Conservation (phyloP, 2,797 vertebrate species). For the Protonibea diacanthus region DNA sequence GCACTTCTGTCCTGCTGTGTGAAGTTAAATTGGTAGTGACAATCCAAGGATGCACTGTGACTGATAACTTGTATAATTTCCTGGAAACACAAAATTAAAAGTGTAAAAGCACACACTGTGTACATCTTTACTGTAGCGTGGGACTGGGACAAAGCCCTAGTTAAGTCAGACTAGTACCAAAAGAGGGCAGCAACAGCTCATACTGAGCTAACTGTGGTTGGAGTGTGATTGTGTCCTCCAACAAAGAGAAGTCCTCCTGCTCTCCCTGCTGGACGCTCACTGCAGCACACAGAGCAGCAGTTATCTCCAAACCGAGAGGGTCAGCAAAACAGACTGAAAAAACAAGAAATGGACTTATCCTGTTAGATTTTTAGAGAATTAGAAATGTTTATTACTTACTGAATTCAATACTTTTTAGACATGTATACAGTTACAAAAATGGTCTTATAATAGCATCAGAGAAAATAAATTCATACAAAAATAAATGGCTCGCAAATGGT, state of each 20-base stretch:
- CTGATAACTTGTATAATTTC: not conserved
- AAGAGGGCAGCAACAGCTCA: constrained; percentile 50
- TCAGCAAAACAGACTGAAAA: not conserved
- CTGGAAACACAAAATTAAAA: not conserved
- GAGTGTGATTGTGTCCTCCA: not conserved
- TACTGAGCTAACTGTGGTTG: not conserved
- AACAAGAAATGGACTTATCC: not conserved
- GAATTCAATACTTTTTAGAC: constrained; percentile 70
- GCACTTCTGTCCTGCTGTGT: not conserved
- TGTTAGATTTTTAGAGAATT: constrained; percentile 62
- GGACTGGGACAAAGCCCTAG: not conserved
- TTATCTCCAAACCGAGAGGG: not conserved
- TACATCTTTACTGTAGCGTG: not conserved
- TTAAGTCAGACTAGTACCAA: constrained; percentile 18
- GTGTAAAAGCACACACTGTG: not conserved
- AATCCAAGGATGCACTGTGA: not conserved
- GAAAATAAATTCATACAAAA: constrained; percentile 80
- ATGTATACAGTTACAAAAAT: constrained; percentile 72
- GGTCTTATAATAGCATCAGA: constrained; percentile 54
- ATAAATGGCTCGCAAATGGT: constrained; percentile 80
- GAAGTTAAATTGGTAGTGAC: not conserved
- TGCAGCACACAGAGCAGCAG: constrained; percentile 27
- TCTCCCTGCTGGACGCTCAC: constrained; percentile 59
- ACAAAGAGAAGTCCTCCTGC: constrained; percentile 27
- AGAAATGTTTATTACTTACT: constrained; percentile 79